These are phyloP conservation scores for Drosophila teissieri DNA, from an alignment of 1,140 invertebrate genomes.

Conservation along the genomic window DNA sequence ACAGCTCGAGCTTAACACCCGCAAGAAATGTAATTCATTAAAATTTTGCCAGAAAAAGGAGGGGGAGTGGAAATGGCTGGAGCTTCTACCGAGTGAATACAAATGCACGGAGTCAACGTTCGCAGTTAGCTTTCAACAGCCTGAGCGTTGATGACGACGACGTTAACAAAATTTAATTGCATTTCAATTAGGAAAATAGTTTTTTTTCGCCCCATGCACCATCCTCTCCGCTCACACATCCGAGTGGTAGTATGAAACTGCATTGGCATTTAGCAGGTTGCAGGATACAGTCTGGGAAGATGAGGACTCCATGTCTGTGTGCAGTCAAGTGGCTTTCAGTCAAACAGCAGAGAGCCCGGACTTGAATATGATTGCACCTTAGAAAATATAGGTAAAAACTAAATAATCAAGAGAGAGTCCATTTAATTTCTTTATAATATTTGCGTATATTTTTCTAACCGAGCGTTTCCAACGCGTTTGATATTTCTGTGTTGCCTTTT, in stretches of 20 bases:
- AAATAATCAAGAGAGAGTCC: background rate
- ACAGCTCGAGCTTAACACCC: constrained; percentile 57
- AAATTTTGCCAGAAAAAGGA: constrained; percentile 40
- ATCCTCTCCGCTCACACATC: background rate
- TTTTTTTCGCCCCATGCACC: constrained; percentile 21
- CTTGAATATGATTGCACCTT: constrained; percentile 4
- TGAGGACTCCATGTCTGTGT: constrained; percentile 49
- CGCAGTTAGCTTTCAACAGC: constrained; percentile 32
- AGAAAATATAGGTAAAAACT: background rate
- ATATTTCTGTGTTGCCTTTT: too few relatives aligned
- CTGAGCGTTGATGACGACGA: constrained; percentile 33
- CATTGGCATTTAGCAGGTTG: constrained; percentile 24
- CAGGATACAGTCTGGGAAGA: constrained; percentile 19
- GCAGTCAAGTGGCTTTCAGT: constrained; percentile 52
- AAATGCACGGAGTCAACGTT: constrained; percentile 60
- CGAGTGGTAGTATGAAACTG: background rate
- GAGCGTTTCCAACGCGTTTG: too few relatives aligned
- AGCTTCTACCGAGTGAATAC: constrained; percentile 4
- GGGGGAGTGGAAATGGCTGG: background rate
- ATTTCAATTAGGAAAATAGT: constrained; percentile 78
- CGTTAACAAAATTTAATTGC: constrained; percentile 76
- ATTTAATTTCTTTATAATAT: too few relatives aligned
- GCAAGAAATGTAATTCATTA: constrained; percentile 83
- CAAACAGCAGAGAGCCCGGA: constrained; percentile 17
- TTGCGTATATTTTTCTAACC: too few relatives aligned